Conservation (phyloP, 1,140 invertebrate species). For the Drosophila asahinai region DNA sequence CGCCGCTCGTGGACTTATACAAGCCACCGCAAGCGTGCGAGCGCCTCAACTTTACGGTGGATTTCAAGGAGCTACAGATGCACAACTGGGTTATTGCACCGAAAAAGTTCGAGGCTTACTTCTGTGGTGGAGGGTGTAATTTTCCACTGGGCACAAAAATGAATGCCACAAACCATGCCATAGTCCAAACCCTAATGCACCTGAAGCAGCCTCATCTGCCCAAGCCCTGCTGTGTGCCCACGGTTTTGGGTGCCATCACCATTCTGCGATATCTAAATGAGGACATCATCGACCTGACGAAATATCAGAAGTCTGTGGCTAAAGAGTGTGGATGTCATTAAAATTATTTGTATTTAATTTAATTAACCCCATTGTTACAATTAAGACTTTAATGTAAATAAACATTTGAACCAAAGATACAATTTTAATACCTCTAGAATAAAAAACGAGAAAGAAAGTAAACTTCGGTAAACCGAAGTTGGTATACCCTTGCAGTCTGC, state of each 20-base stretch:
- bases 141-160: conserved; percentile 81
- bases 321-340: conserved; percentile 80
- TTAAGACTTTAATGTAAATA: conserved; percentile 15
- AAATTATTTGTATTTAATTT: background rate
- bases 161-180: conserved; percentile 84
- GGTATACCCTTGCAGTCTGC: too few relatives aligned
- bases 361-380: background rate
- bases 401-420: background rate
- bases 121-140: conserved; percentile 81
- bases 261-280: conserved; percentile 77
- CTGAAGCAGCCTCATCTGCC: conserved; percentile 78
- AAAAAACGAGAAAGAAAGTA: background rate
- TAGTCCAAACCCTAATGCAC: conserved; percentile 82
- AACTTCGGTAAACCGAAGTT: too few relatives aligned
- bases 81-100: conserved; percentile 83
- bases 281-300: conserved; percentile 80
- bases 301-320: conserved; percentile 79
- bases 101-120: conserved; percentile 82
- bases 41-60: conserved; percentile 79
- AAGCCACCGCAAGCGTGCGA: conserved; percentile 71
- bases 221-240: conserved; percentile 81
- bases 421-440: background rate
- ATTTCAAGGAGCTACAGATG: conserved; percentile 81
- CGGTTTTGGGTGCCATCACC: conserved; percentile 74
- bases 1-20: conserved; percentile 40